These are phyloP conservation scores for Entomyzon cyanotis DNA, from an alignment of 2,113 vertebrate genomes.

Conservation along the genomic window DNA sequence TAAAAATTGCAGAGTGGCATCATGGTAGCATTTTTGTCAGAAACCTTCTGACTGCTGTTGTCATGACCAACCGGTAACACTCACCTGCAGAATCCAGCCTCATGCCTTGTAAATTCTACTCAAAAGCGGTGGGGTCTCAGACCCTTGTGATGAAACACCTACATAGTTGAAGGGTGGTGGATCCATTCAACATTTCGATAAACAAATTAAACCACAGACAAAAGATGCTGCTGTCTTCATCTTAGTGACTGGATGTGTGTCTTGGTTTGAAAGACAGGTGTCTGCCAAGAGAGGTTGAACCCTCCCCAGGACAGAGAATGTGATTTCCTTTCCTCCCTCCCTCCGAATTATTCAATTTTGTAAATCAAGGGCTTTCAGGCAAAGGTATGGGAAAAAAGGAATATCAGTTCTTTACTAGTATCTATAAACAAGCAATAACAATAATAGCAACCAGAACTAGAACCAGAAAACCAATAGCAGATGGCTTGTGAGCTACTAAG, in stretches of 20 bases:
- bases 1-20: not conserved
- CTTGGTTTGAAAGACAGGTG: too few species aligned
- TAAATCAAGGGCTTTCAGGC: too few species aligned
- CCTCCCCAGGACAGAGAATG: too few species aligned
- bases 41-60: not conserved
- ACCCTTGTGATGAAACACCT: not conserved
- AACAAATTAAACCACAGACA: not conserved
- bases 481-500: too few species aligned
- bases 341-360: too few species aligned
- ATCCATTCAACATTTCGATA: not conserved
- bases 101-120: not conserved
- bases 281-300: too few species aligned
- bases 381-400: too few species aligned
- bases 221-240: not conserved
- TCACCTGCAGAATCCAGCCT: not conserved
- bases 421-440: too few species aligned
- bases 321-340: too few species aligned
- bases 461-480: too few species aligned
- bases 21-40: not conserved
- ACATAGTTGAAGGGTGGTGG: not conserved
- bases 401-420: too few species aligned
- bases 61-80: not conserved
- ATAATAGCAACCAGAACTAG: too few species aligned
- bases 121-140: not conserved
- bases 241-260: not conserved